These are phyloP conservation scores for Diarsia rubi DNA, from an alignment of 2,888 invertebrate genomes.

Conservation along the genomic window DNA sequence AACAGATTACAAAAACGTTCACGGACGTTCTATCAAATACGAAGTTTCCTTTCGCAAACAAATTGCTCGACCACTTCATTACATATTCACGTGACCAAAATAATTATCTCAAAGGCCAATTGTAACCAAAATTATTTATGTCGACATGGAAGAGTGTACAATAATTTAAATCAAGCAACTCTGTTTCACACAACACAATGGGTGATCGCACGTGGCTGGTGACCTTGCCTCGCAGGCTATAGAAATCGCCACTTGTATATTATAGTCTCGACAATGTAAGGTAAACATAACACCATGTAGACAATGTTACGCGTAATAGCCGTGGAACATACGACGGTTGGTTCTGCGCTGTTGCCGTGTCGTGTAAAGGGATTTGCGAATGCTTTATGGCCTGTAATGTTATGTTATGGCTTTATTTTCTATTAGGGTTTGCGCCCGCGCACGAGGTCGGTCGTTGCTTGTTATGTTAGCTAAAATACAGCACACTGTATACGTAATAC, in stretches of 20 bases:
- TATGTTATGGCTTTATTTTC: conserved; percentile 57
- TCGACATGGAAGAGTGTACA: conserved; percentile 58
- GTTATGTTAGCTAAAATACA: conserved; percentile 9
- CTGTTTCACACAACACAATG: conserved; percentile 73
- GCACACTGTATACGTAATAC: too few relatives aligned
- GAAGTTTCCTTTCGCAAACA: conserved; percentile 52
- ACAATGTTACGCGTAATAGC: conserved; percentile 76
- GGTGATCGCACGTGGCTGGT: conserved; percentile 79
- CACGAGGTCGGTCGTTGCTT: conserved; percentile 1
- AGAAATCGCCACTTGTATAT: conserved; percentile 71
- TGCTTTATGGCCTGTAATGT: conserved; percentile 56
- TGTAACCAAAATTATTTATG: conserved; percentile 56
- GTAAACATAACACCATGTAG: conserved; percentile 72
- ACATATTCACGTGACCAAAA: conserved; percentile 55
- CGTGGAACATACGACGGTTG: conserved; percentile 72
- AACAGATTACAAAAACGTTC: conserved; percentile 38
- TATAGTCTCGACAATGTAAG: conserved; percentile 71
- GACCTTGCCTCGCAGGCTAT: conserved; percentile 79
- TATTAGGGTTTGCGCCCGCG: conserved; percentile 50
- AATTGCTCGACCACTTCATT: conserved; percentile 47
- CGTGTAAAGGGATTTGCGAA: conserved; percentile 54
- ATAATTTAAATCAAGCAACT: conserved; percentile 67
- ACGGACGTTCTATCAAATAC: conserved; percentile 44
- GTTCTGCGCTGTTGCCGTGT: conserved; percentile 66
- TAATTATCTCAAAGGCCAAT: conserved; percentile 58